Evolutionary conservation across 2,888 invertebrate species (phyloP).

Genomic region (Rhamnusium bicolor): DNA sequence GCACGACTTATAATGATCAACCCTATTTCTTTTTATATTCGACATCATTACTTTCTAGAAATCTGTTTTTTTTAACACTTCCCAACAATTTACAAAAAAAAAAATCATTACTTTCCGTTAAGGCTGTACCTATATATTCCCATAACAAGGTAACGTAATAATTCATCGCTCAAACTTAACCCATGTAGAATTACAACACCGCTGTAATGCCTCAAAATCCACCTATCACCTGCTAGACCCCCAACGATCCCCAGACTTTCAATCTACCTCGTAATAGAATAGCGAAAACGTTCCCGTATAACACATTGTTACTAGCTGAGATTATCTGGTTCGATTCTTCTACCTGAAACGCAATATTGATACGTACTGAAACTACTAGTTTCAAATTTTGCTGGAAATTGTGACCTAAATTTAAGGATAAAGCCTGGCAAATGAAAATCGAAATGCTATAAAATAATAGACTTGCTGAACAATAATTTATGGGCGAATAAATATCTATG

Average conservation of each 20-base stretch:
- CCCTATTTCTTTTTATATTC: neutral
- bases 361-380: neutral
- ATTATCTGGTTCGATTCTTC: neutral
- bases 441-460: neutral
- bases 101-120: too few species aligned
- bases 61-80: too few species aligned
- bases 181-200: neutral
- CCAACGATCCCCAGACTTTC: neutral
- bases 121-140: neutral
- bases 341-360: neutral
- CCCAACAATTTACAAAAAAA: too few species aligned
- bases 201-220: constrained; percentile 3
- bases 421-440: neutral
- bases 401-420: neutral
- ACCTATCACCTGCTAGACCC: neutral
- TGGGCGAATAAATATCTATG: neutral
- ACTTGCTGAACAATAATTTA: neutral
- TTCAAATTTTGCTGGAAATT: neutral
- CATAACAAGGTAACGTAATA: neutral
- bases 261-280: constrained; percentile 2
- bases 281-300: neutral
- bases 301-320: neutral
- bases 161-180: constrained; percentile 4
- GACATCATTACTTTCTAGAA: neutral
- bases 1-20: neutral